Conservation (phyloP, 2,888 invertebrate genomes). For the Halictus quadricinctus region DNA sequence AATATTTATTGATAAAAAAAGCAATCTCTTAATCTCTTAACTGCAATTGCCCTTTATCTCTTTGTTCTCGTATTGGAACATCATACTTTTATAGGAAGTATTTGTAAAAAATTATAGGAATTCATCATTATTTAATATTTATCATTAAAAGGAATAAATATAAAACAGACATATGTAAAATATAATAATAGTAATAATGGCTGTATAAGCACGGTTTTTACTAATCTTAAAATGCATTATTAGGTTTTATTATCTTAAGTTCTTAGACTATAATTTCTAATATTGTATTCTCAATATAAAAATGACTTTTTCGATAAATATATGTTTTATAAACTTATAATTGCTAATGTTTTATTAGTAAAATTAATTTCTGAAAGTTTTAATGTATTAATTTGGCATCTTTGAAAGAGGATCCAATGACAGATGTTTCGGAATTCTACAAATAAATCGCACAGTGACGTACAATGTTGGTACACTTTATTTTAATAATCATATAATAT, state of each 20-base stretch:
- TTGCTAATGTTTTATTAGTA: not conserved
- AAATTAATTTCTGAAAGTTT: not conserved
- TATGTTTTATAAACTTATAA: not conserved
- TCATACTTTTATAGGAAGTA: not conserved
- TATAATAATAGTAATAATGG: not conserved
- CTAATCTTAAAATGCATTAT: not conserved
- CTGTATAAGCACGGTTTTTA: not conserved
- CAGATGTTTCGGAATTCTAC: not conserved
- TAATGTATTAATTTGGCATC: not conserved
- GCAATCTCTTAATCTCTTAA: too few species aligned
- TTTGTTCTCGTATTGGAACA: not conserved
- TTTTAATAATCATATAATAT: conserved; percentile 80
- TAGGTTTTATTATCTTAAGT: conserved; percentile 1
- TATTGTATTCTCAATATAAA: conserved; percentile 4
- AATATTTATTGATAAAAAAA: not conserved
- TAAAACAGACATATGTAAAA: not conserved
- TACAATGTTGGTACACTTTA: conserved; percentile 82
- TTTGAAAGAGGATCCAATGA: not conserved
- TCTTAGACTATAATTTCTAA: not conserved
- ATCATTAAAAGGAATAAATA: not conserved
- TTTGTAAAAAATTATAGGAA: not conserved
- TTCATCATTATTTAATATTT: not conserved
- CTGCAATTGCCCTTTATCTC: not conserved
- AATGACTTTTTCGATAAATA: not conserved
- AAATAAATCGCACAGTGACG: conserved; percentile 47